Base-by-base conservation (phyloP, 92 coral and sea anemone genomes). In the Zoanthus sociatus region DNA sequence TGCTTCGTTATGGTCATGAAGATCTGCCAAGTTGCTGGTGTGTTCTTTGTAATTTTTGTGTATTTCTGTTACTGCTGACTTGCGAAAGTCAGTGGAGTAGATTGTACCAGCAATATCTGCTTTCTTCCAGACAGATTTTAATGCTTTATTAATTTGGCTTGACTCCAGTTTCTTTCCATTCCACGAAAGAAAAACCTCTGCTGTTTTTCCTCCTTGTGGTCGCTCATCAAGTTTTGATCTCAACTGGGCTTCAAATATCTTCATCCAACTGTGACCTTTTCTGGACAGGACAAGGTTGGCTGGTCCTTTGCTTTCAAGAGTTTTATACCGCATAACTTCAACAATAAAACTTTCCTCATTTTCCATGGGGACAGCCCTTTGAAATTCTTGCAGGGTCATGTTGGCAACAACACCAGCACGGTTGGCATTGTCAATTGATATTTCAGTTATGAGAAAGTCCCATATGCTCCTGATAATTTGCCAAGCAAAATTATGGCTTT, bases 311-410 rank as follows among this genome's bases (percentile, higher is more conserved):
- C 83, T 82, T 3, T 90, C 87, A 6, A 86, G 76, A 5, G 91
- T 94, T 33, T 94, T 92, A 82, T 91, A 93, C n/a, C 87, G 31
- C 77, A 84, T 79, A 26, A 92, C 90, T 6, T 54, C 83, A 9
- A 91, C 86, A 37, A 90, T 82, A 51, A 83, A 84, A 3, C 37
- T 21, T 9, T 84, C 90, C 0, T 72, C 90, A 18, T 86, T 79
- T 44, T 84, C 78, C 51, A 56, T 67, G 21, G 53, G 51, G 72
- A 50, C 16, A 16, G 86, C 89, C 44, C 86, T 54, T 32, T 79
- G 16, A 76, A 92, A 94, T 75, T 94, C 95, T 18, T 78, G 9
- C 16, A 90, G 51, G 3, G 94, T 90, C 95, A 94, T 94, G 78
- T 77, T 76, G 18, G 95, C 89, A 1, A 90, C 88, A 15, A 92